Evolutionary conservation across 2,888 invertebrate species (phyloP).

Genomic region (Blastobasis lacticolella): DNA sequence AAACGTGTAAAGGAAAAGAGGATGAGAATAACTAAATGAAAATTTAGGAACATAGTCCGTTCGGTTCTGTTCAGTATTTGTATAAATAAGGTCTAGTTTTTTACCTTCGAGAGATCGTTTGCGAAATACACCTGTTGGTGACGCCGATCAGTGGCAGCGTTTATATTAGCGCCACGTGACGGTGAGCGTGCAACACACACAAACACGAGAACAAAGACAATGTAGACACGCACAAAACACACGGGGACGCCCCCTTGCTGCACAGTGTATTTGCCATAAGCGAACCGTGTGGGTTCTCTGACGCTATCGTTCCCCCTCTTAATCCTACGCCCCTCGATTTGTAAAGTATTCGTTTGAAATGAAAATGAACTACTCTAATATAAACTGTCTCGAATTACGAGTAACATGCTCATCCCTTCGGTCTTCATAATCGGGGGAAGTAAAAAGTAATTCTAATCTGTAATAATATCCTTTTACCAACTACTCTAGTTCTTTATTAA

Average conservation of each 20-base stretch:
- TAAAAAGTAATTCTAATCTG: constrained; percentile 34
- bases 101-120: constrained; percentile 98
- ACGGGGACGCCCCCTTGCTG: constrained; percentile 60
- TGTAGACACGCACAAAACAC: constrained; percentile 73
- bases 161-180: constrained; percentile 68
- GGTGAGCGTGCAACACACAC: constrained; percentile 76
- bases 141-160: constrained; percentile 69
- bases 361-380: constrained; percentile 48
- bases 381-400: constrained; percentile 17
- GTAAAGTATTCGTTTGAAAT: constrained; percentile 21
- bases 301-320: no score
- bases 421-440: constrained; percentile 53
- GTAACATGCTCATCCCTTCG: constrained; percentile 61
- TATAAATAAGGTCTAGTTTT: constrained; percentile 71
- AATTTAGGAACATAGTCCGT: constrained; percentile 53
- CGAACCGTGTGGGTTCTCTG: constrained; percentile 17
- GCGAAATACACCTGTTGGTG: constrained; percentile 91
- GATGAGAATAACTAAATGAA: constrained; percentile 43
- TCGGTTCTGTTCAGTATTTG: constrained; percentile 49
- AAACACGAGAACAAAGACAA: constrained; percentile 75
- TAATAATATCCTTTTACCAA: constrained; percentile 21
- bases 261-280: constrained; percentile 72
- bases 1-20: constrained; percentile 32
- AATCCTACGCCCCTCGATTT: background rate
- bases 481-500: constrained; percentile 43